Conservation (phyloP, 2,113 vertebrate genomes). For the Phocoena sinus region DNA sequence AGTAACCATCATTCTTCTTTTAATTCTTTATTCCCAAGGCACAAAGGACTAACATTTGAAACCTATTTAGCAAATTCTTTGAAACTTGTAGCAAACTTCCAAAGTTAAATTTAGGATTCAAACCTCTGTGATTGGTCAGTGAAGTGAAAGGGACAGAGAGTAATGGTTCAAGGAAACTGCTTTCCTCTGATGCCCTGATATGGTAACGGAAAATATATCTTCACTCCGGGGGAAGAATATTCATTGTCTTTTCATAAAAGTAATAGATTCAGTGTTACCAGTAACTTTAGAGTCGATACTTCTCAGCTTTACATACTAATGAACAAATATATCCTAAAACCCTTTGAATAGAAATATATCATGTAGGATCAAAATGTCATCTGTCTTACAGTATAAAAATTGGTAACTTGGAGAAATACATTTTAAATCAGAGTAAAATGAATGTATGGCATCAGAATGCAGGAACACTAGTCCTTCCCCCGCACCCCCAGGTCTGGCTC, state of each 20-base stretch:
- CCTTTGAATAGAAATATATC: neutral
- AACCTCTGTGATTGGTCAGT: neutral
- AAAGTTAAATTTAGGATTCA: slow-evolving; percentile 40
- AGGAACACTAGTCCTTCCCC: neutral
- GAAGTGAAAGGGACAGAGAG: neutral
- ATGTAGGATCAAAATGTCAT: neutral
- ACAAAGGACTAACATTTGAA: slow-evolving; percentile 62
- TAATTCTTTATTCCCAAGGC: neutral
- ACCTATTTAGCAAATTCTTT: slow-evolving; percentile 64
- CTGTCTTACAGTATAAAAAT: neutral
- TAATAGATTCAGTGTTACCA: neutral
- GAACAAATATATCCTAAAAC: neutral
- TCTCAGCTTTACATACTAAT: neutral
- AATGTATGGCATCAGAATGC: neutral
- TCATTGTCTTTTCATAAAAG: neutral
- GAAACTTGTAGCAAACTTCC: slow-evolving; percentile 21
- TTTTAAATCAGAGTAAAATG: slow-evolving; percentile 8
- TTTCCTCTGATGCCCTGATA: neutral
- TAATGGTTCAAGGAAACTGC: neutral
- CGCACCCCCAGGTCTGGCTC: neutral
- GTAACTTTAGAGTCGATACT: neutral
- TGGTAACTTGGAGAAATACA: neutral
- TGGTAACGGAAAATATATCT: neutral
- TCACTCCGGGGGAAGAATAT: neutral
- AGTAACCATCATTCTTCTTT: slow-evolving; percentile 17